phyloP scores from a whole-genome alignment of 2,888 invertebrate genomes.

The Onchidella celtica region DNA sequence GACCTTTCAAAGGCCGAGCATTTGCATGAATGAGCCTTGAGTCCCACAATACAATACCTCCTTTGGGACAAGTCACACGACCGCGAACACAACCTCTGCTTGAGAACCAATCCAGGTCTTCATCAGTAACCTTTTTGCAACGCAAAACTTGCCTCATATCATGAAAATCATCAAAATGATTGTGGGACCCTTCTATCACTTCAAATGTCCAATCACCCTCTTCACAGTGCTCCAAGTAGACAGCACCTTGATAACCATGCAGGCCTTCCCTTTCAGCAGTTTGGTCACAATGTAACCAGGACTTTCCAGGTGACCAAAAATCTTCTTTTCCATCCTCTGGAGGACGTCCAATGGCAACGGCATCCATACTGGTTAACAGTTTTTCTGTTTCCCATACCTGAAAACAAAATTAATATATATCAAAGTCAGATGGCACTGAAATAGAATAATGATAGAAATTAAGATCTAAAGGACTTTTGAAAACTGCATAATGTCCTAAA shows the following conservation, averaged over 20 bases:
- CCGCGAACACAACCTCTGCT: constrained; percentile 59
- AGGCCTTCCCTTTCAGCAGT: constrained; percentile 64
- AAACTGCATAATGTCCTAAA: too few species aligned
- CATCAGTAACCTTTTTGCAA: constrained; percentile 49
- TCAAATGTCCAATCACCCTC: constrained; percentile 63
- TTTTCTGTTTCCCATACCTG: constrained; percentile 71
- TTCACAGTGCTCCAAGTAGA: constrained; percentile 61
- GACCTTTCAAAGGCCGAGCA: constrained; percentile 62
- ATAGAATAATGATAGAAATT: too few species aligned
- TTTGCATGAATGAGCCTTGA: constrained; percentile 74
- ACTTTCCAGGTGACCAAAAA: constrained; percentile 54
- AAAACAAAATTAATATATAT: too few species aligned
- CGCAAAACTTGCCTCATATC: neutral
- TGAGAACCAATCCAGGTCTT: constrained; percentile 60
- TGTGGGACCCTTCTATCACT: constrained; percentile 61
- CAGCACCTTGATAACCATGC: constrained; percentile 66
- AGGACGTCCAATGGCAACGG: constrained; percentile 73
- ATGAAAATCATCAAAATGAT: constrained; percentile 43
- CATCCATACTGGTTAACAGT: constrained; percentile 71
- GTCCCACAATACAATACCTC: constrained; percentile 75
- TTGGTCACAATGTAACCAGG: constrained; percentile 74
- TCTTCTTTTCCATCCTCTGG: constrained; percentile 68
- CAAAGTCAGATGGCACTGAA: too few species aligned
- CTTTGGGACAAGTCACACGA: constrained; percentile 70
- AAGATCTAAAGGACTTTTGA: too few species aligned